These are phyloP conservation scores for Caenorhabditis panamensis DNA, from an alignment of 2,888 invertebrate genomes.

Conservation along the genomic window DNA sequence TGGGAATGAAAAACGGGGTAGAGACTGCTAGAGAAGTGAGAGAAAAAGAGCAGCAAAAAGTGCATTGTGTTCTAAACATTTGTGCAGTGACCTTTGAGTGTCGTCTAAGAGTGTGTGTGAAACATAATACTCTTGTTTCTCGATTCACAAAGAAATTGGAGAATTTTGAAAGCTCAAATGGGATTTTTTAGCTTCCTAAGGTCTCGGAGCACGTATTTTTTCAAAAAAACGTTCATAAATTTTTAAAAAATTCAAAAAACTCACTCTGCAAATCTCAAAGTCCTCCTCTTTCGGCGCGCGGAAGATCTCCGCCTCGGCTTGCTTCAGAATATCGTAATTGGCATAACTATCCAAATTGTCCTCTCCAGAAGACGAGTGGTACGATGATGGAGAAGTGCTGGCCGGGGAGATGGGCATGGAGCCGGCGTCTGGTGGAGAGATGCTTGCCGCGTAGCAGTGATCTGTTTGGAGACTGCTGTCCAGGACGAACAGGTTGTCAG, in stretches of 20 bases:
- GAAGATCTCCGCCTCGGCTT: conserved; percentile 53
- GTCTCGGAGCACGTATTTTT: no score
- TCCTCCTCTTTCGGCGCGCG: conserved; percentile 42
- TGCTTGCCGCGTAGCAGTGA: conserved; percentile 48
- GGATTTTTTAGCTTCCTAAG: no score
- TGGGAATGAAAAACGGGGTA: not conserved
- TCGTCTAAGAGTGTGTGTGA: no score
- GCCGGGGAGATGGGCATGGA: conserved; percentile 56
- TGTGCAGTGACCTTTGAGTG: no score
- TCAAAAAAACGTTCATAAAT: no score
- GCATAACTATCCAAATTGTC: conserved; percentile 18
- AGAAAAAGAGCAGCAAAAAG: not conserved
- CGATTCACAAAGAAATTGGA: no score
- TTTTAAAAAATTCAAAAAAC: conserved; percentile 2
- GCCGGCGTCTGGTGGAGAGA: conserved; percentile 46
- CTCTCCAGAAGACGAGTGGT: conserved; percentile 53
- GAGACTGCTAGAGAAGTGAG: not conserved
- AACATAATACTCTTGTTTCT: no score
- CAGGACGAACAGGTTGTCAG: not conserved
- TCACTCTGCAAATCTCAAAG: conserved; percentile 47
- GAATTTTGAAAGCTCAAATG: no score
- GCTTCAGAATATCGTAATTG: conserved; percentile 56
- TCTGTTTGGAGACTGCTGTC: conserved; percentile 2
- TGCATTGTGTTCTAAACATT: not conserved
- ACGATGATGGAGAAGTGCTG: conserved; percentile 52